Base-by-base conservation (phyloP, 2,797 vertebrate species). In the Hyperoplus lanceolatus region DNA sequence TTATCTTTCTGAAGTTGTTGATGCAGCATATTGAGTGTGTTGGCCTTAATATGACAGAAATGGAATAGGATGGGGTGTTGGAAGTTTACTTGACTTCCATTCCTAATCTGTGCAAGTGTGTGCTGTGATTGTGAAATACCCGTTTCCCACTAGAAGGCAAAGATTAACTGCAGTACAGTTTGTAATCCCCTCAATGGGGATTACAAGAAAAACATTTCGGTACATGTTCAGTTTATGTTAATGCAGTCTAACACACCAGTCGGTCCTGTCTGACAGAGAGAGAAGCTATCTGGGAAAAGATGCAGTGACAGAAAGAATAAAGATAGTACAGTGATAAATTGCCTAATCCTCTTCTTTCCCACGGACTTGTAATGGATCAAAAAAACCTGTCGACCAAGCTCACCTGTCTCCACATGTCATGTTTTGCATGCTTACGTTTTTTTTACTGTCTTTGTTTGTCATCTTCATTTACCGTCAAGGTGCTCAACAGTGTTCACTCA, bases 351-450 rank as follows among this genome's bases (percentile, higher is more conserved):
- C 64, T 87, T 79, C 48, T 92, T 94, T 94, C 93, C 88, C 93
- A 94, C 87, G 80, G 87, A 51, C 56, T 78, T 18, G 18, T 43
- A 13, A 12, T 41, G 73, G 74, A 78, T 72, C 29, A 29, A 13
- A 68, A 21, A 86, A 92, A 95, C 94, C 91, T 73, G 94, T 92
- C 64, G 62, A 69, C 87, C 87, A 1, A 84, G 92, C 91, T 82
- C 67, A 65, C 88, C 73, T 83, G 87, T 88, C 78, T 54, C 55
- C 48, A 86, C 92, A 85, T 10, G 91, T 86, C 73, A 75, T 53
- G 53, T 82, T 79, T 72, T 79, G 79, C 85, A 79, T 79, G 66
- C 15, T 78, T 63, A 60, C 11, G 13, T 70, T 77, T 77, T 56
- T 46, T 48, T 49, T 12, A 29, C 59, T 77, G 50, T 36, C 21